A percentile compares a stretch with the other conserved stretches of the same genome.
Evolutionary conservation across 2,797 vertebrate genomes (phyloP).

Genomic region (Orientallactaga sibirica): DNA sequence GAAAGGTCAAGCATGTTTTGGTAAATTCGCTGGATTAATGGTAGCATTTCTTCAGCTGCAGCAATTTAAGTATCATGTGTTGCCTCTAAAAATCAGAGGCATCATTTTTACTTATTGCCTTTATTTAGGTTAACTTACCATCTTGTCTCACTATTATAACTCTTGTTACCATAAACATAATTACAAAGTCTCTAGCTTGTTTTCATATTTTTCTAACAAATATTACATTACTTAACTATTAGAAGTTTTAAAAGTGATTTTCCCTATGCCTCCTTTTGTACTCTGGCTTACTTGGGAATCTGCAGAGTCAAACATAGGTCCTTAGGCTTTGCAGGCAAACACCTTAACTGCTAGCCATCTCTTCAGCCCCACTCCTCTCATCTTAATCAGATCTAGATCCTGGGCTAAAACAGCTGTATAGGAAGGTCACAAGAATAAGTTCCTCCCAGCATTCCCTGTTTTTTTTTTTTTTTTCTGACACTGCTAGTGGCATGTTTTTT

Average conservation of each 20-base stretch:
- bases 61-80: not conserved
- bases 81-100: not conserved
- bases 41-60: not conserved
- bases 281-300: no score
- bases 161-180: not conserved
- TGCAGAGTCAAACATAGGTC: no score
- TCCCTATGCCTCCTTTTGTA: no score
- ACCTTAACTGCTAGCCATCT: no score
- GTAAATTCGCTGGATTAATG: not conserved
- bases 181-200: not conserved
- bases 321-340: no score
- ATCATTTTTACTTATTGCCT: not conserved
- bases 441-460: no score
- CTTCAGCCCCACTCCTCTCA: no score
- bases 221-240: not conserved
- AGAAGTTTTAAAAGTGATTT: not conserved
- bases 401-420: no score
- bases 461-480: not conserved
- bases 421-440: no score
- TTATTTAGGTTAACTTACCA: not conserved
- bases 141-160: not conserved
- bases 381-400: no score
- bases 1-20: not conserved
- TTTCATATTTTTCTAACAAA: not conserved
- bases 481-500: not conserved